Evolutionary conservation across 2,888 invertebrate genomes (phyloP).

Genomic region (Argyra leucocephala): DNA sequence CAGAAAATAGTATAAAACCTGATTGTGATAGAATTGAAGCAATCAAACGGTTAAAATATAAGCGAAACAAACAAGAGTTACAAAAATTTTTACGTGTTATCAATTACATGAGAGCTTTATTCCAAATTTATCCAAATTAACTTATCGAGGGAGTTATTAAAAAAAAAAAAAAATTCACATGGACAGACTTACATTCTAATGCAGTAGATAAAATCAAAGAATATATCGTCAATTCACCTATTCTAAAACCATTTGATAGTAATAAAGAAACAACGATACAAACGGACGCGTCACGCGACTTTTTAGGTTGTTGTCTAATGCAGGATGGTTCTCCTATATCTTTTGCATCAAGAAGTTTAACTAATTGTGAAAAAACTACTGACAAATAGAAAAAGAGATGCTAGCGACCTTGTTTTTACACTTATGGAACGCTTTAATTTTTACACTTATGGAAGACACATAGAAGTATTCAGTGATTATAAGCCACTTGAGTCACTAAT

Average conservation of each 20-base stretch:
- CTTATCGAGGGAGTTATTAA: not conserved
- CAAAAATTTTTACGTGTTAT: not conserved
- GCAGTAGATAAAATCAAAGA: not conserved
- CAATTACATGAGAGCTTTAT: not conserved
- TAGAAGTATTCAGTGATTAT: too few relatives aligned
- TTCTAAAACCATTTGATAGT: not conserved
- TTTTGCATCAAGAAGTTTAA: conserved; percentile 22
- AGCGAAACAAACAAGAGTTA: not conserved
- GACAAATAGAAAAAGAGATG: conserved; percentile 25
- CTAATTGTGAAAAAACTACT: conserved; percentile 1
- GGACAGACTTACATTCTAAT: not conserved
- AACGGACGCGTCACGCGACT: conserved; percentile 21
- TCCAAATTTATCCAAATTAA: too few relatives aligned
- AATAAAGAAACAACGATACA: not conserved
- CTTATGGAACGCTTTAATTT: too few relatives aligned
- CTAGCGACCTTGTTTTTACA: too few relatives aligned
- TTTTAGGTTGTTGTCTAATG: conserved; percentile 23
- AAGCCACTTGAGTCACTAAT: too few relatives aligned
- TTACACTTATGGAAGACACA: too few relatives aligned
- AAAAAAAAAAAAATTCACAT: not conserved
- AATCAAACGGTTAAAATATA: not conserved
- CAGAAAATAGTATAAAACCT: too few relatives aligned
- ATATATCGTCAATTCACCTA: not conserved
- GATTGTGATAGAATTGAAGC: not conserved
- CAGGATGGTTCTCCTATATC: conserved; percentile 22